Percentiles rank a stretch among this genome's conserved stretches.
phyloP scores from a whole-genome alignment of 2,888 invertebrate species.

The Opisthograptis luteolata region DNA sequence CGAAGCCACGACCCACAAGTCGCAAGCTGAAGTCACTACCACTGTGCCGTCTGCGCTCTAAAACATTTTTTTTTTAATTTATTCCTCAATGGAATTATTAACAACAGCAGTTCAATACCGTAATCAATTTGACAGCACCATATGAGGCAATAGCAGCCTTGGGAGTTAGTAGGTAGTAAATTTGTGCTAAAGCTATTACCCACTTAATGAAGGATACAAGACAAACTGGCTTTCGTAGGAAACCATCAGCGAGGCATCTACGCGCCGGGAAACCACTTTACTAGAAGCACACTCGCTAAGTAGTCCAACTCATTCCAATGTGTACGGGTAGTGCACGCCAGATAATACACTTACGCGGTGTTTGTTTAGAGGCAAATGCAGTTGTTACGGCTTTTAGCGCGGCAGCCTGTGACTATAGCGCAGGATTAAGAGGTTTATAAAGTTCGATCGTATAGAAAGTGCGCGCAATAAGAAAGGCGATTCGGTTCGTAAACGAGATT shows the following conservation, averaged over 20 bases:
- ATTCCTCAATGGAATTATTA: neutral
- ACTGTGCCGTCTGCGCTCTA: no score
- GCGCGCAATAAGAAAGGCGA: constrained; percentile 69
- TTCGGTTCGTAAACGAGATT: constrained; percentile 75
- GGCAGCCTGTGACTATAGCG: constrained; percentile 56
- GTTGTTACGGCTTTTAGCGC: constrained; percentile 66
- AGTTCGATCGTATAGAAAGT: constrained; percentile 60
- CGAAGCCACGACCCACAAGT: no score
- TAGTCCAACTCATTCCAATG: constrained; percentile 66
- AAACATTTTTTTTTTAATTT: no score
- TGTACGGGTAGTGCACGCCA: constrained; percentile 54
- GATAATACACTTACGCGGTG: constrained; percentile 67
- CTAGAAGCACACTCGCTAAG: constrained; percentile 60
- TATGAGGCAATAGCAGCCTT: constrained; percentile 42
- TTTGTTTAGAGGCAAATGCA: constrained; percentile 70
- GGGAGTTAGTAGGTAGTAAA: constrained; percentile 54
- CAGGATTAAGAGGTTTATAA: constrained; percentile 64
- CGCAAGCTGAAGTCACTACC: no score
- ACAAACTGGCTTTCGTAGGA: constrained; percentile 64
- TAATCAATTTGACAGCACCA: constrained; percentile 48
- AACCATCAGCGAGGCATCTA: constrained; percentile 64
- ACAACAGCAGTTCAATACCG: constrained; percentile 22
- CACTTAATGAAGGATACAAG: constrained; percentile 67
- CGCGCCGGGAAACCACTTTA: constrained; percentile 64
- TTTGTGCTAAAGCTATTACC: constrained; percentile 59